These are phyloP conservation scores for Laticauda laticaudata DNA, from an alignment of 2,113 vertebrate genomes.

Conservation along the genomic window DNA sequence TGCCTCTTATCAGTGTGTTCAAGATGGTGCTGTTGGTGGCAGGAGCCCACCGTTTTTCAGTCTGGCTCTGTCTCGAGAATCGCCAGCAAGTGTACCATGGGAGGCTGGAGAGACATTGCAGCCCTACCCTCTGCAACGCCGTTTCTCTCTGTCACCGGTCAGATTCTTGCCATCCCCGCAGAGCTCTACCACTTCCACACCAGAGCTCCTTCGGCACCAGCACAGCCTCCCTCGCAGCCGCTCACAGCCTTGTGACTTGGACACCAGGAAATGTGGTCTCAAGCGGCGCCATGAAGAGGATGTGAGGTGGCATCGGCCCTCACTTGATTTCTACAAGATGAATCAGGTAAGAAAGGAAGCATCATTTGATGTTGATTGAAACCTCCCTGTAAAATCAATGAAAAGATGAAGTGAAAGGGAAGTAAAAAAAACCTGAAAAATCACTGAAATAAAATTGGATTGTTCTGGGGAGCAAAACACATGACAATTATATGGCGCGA, in stretches of 20 bases:
- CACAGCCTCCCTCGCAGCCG: conserved; percentile 79
- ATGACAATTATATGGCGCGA: not conserved
- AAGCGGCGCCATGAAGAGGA: conserved; percentile 81
- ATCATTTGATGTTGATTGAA: not conserved
- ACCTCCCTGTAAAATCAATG: not conserved
- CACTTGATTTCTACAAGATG: conserved; percentile 81
- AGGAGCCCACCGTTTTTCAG: conserved; percentile 81
- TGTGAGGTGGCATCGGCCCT: conserved; percentile 74
- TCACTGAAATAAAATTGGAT: not conserved
- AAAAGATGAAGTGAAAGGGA: not conserved
- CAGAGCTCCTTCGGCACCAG: conserved; percentile 65
- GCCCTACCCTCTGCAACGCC: conserved; percentile 73
- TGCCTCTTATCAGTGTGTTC: conserved; percentile 75
- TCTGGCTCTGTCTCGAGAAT: conserved; percentile 78
- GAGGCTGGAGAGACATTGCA: conserved; percentile 71
- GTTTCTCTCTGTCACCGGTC: conserved; percentile 84
- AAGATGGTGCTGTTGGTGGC: conserved; percentile 59
- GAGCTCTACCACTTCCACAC: conserved; percentile 76
- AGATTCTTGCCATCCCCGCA: conserved; percentile 77
- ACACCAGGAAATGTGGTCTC: conserved; percentile 79
- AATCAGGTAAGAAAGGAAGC: conserved; percentile 68
- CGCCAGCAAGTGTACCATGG: conserved; percentile 69
- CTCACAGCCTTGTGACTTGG: conserved; percentile 84
- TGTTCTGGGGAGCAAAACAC: not conserved
- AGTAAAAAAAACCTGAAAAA: not conserved